A percentile compares a stretch with the other conserved stretches of the same genome.
These are phyloP conservation scores for Epinephelus lanceolatus DNA, from an alignment of 2,113 vertebrate species.

Conservation along the genomic window DNA sequence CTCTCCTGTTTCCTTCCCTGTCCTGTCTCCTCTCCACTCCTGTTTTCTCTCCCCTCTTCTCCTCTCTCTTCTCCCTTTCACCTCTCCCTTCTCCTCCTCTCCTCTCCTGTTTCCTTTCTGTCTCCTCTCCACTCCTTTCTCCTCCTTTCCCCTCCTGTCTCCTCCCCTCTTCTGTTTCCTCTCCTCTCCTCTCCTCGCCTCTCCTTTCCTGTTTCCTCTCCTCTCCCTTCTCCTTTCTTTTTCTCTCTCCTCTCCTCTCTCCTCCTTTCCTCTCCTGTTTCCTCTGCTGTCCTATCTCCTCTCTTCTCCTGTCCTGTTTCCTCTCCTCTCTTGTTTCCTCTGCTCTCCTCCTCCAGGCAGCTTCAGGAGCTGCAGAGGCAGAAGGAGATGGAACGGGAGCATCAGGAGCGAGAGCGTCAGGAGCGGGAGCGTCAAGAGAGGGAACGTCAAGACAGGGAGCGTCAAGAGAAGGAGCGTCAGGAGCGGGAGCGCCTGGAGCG, in stretches of 20 bases:
- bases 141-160: not conserved
- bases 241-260: not conserved
- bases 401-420: conserved; percentile 68
- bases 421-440: conserved; percentile 84
- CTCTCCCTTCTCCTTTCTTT: not conserved
- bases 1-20: not conserved
- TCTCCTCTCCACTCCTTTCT: not conserved
- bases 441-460: conserved; percentile 79
- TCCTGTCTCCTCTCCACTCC: not conserved
- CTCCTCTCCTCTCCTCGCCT: not conserved
- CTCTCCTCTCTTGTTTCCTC: not conserved
- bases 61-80: not conserved
- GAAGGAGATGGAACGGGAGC: conserved; percentile 86
- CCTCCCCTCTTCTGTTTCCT: not conserved
- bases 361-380: conserved; percentile 95
- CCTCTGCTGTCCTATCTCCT: no score
- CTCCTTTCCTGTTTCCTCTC: no score
- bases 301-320: no score
- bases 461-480: conserved; percentile 83
- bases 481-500: conserved; percentile 84
- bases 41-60: no score
- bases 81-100: not conserved
- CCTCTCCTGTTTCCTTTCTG: not conserved
- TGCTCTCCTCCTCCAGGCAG: conserved; percentile 85
- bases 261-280: no score